phyloP scores from a whole-genome alignment of 2,888 invertebrate genomes.

The Diarsia brunnea region DNA sequence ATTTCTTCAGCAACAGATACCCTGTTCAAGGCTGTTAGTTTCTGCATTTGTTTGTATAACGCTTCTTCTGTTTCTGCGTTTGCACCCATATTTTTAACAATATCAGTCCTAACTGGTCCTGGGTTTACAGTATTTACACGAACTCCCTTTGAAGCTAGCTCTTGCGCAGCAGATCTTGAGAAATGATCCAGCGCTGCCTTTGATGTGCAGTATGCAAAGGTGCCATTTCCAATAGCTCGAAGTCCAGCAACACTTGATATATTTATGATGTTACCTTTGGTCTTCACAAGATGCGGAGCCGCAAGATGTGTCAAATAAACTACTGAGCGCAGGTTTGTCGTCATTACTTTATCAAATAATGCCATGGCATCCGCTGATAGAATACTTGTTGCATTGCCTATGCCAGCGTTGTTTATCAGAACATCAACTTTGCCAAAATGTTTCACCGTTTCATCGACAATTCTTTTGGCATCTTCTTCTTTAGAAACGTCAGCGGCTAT shows the following conservation, averaged over 20 bases:
- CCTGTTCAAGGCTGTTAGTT: slow-evolving; percentile 9
- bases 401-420: slow-evolving; percentile 36
- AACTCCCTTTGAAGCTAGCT: slow-evolving; percentile 29
- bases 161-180: slow-evolving; percentile 20
- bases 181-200: slow-evolving; percentile 43
- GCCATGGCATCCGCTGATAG: slow-evolving; percentile 14
- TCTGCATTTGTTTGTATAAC: not conserved
- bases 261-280: slow-evolving; percentile 81
- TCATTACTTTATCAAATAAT: slow-evolving; percentile 39
- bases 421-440: slow-evolving; percentile 31
- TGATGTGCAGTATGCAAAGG: slow-evolving; percentile 26
- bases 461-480: slow-evolving; percentile 22
- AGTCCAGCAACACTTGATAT: slow-evolving; percentile 33
- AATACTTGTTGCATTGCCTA: not conserved
- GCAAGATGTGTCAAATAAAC: slow-evolving; percentile 61
- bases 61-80: not conserved
- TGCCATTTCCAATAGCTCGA: not conserved
- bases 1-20: slow-evolving; percentile 83
- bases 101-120: slow-evolving; percentile 37
- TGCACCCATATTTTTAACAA: slow-evolving; percentile 22
- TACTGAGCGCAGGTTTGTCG: slow-evolving; percentile 52
- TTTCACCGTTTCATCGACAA: slow-evolving; percentile 18
- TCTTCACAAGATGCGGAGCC: slow-evolving; percentile 60
- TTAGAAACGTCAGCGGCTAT: slow-evolving; percentile 28
- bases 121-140: slow-evolving; percentile 40